phyloP scores from a whole-genome alignment of 1,140 invertebrate genomes.

The Dreissena rostriformis region DNA sequence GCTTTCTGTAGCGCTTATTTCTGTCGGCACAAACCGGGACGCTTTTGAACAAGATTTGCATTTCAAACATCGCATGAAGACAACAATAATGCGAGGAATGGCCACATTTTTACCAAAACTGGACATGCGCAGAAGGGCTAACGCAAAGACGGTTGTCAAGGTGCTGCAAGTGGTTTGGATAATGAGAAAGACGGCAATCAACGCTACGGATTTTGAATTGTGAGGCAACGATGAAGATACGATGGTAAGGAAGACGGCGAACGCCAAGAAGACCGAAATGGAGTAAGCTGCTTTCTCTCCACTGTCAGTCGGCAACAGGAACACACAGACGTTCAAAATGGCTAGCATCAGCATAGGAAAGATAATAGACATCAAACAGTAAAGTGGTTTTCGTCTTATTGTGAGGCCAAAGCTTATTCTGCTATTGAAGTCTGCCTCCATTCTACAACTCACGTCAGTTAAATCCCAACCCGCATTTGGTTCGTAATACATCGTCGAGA shows the following conservation, averaged over 20 bases:
- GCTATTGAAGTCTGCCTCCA: neutral
- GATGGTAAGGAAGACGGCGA: constrained; percentile 84
- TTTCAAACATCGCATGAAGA: too few species aligned
- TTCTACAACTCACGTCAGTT: neutral
- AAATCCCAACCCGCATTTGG: neutral
- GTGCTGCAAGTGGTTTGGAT: neutral
- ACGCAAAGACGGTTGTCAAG: neutral
- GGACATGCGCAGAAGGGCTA: neutral
- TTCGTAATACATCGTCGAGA: neutral
- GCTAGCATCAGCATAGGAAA: constrained; percentile 84
- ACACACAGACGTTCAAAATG: constrained; percentile 83
- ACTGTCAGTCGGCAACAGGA: constrained; percentile 84
- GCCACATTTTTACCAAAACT: neutral
- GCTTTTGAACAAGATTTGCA: too few species aligned
- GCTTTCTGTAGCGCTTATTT: too few species aligned
- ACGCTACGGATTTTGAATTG: neutral
- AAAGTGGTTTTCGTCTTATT: constrained; percentile 68
- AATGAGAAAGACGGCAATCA: neutral
- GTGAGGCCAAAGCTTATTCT: constrained; percentile 57
- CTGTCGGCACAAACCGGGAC: too few species aligned
- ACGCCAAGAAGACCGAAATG: constrained; percentile 84
- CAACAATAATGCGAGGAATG: too few species aligned
- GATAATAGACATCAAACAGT: constrained; percentile 84
- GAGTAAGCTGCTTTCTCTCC: constrained; percentile 84
- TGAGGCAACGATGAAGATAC: constrained; percentile 84